These are phyloP conservation scores for Sminthurinus signatus DNA, from an alignment of 1,140 invertebrate species.

Conservation along the genomic window DNA sequence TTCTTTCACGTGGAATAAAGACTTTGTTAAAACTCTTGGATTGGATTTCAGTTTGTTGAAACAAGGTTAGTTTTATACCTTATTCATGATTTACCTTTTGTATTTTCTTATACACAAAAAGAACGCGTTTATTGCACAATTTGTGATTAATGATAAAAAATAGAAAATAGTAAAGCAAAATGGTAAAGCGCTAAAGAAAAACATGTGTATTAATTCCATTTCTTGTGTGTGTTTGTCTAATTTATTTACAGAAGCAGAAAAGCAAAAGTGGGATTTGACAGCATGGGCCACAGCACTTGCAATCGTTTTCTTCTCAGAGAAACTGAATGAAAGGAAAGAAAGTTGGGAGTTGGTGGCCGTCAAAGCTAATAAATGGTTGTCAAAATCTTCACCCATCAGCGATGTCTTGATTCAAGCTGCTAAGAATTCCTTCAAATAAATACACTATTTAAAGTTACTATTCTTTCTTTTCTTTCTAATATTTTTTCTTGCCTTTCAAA, in stretches of 20 bases:
- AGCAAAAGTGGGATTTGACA: conserved; percentile 20
- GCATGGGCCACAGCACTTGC: too few species aligned
- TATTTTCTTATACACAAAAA: not conserved
- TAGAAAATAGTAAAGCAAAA: not conserved
- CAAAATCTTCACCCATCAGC: too few species aligned
- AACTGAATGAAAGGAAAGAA: conserved; percentile 27
- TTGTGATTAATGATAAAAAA: too few species aligned
- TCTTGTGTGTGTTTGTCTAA: not conserved
- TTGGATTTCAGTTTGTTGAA: not conserved
- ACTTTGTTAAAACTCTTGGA: conserved; percentile 14
- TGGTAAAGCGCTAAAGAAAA: not conserved
- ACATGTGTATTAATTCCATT: not conserved
- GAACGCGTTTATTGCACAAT: too few species aligned
- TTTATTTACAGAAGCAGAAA: conserved; percentile 22
- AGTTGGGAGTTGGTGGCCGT: conserved; percentile 36
- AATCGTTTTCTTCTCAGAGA: conserved; percentile 13
- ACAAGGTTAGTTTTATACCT: conserved; percentile 11
- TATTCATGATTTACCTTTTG: not conserved
- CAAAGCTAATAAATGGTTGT: too few species aligned
- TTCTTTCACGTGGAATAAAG: conserved; percentile 17
- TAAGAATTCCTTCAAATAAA: not conserved
- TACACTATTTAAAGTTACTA: too few species aligned
- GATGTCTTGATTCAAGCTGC: not conserved
- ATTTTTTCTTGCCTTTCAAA: too few species aligned
- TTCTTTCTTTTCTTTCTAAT: too few species aligned